Base-by-base conservation (phyloP, 1,140 invertebrate genomes). In the Archivesica marissinica region DNA sequence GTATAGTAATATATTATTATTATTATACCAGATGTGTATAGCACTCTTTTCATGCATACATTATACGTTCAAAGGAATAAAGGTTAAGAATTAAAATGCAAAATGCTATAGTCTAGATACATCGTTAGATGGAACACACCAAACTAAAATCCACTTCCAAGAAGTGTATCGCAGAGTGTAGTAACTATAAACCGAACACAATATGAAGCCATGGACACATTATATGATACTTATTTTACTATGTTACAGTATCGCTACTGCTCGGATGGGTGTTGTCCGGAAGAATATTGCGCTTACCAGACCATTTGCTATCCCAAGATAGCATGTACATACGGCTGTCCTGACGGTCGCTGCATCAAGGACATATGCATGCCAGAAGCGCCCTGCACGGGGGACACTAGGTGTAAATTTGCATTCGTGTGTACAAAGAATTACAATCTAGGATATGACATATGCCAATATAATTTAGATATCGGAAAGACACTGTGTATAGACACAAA, bases 401-500 rank as follows among this genome's bases (percentile, higher is more conserved):
- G 70, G 41, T 93, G 92, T 83, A 72, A 59, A n/a, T 78, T 90
- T 68, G 90, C 86, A 0, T 77, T 89, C 66, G 61, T 59, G 25
- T 93, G 92, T 64, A 84, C 88, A 15, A 87, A 72, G 52, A 88
- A 93, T 80, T 91, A 81, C 83, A 93, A 93, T 66, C 88, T 93
- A 0, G 92, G 92, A 30, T 93, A 93, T 68, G 39, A 82, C 61
- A 88, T 0, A n/a, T n/a, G n/a, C n/a, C n/a, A n/a, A n/a, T n/a
- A n/a, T n/a, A n/a, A n/a, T n/a, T n/a, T n/a, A n/a, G n/a, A n/a
- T n/a, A n/a, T n/a, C n/a, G n/a, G n/a, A n/a, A 89, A 81, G 97
- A 94, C 90, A 95, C 95, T 59, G 94, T 93, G 92, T 97, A 96
- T 11, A 95, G 96, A 92, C 44, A 61, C 39, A 6, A 61, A 84